Evolutionary conservation across 2,888 invertebrate genomes (phyloP), one percentile per base, ranked within the genome.

Genomic region (Furcula furcula): DNA sequence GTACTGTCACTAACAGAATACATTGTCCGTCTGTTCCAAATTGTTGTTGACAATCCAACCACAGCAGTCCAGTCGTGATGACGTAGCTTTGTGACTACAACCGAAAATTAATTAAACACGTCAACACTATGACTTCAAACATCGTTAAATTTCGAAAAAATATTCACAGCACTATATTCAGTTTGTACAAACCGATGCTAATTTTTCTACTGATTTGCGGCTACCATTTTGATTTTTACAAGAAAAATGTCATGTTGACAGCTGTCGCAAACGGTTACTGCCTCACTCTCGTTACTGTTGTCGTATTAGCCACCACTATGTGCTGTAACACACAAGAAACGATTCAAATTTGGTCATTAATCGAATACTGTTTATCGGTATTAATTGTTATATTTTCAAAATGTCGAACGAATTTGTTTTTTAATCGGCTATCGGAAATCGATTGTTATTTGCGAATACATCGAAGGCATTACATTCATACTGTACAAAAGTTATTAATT

Each of bases 381-480:
- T 16, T 67, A 0, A 37, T 71, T 0, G 65, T 80, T 29, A 31
- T 78, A 3, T 49, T 70, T 14, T 67, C 64, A 2, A 64, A 66
- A 6, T 79, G 73, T 29, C 65, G 69, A 34, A 45, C 72, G 1
- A 40, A 46, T 1, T 22, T 20, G 1, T 85, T 75, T 31, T 63
- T 81, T 4, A 25, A 53, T 0, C 69, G 63, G 3, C 20, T 84
- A 1, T 31, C 42, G 0, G 48, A 59, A 9, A 56, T 84, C 0
- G 86, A 87, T 15, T 39, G 47, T 0, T 78, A 60, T 26, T 56
- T 87, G 1, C 59, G 79, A 10, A 64, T 86, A 0, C 73, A 71
- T 10, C 47, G 21, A 1, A 61, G 58, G 1, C 64, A 75, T 28
- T 75, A 75, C 15, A 31, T 33, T 0, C 46, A 37, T 6, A 62